Evolutionary conservation across 2,888 invertebrate species (phyloP), one percentile per base, ranked within the genome.

Genomic region (Galerucella nymphaeae): DNA sequence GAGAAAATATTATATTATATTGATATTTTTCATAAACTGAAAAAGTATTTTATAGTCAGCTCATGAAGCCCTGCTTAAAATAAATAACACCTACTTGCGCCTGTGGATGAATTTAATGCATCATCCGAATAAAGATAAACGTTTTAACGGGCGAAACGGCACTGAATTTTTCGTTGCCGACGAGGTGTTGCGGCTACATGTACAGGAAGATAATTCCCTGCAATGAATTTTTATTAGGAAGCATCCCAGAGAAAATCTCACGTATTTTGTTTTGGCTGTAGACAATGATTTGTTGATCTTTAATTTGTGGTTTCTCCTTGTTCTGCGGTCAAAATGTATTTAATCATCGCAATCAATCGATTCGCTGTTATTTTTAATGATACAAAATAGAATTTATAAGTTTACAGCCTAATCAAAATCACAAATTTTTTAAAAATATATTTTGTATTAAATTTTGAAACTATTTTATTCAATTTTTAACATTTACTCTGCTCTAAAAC

Each of bases 121-220:
- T 70, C 70, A 70, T 70, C 70, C 70, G 70, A 63, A 70, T 70
- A 63, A 70, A 70, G 70, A 70, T 70, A 70, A 70, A 70, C 70
- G 70, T 48, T 70, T 57, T 70, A 45, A 16, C 57, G 70, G 62
- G 55, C 20, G 53, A 23, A 50, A 57, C 63, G 57, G 42, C 63
- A 55, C 23, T 41, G 42, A 62, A 69, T 69, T 69, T 63, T 69
- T 55, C 63, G 42, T 41, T 41, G 66, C 41, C 62, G 69, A 55
- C 53, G 62, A 55, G 62, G 62, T 53, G 64, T 64, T 69, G 63
- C 53, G 69, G 63, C 53, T 63, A 69, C 63, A 63, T 69, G 69
- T 69, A 57, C 70, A 63, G 55, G 70, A 70, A 70, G 70, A 70
- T 70, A 70, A 70, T 70, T 70, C 63, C 70, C 70, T 64, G 70